Conservation (phyloP, 2,888 invertebrate genomes). For the Eugnorisma glareosa region DNA sequence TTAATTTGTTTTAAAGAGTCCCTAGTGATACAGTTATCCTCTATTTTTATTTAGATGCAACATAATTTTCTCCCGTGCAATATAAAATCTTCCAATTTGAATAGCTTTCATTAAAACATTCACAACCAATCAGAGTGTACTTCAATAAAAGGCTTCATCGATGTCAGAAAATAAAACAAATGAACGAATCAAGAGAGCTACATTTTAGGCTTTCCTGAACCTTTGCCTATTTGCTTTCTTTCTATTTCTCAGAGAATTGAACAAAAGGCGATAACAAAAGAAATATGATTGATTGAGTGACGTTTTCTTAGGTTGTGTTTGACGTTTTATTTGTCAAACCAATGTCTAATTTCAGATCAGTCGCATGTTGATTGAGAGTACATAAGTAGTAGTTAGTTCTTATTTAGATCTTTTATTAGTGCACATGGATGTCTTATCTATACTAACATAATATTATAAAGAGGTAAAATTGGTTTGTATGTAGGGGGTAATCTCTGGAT, state of each 20-base stretch:
- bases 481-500: too few relatives aligned
- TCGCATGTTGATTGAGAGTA: neutral
- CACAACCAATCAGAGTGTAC: conserved; percentile 29
- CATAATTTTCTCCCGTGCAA: neutral
- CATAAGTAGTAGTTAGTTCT: neutral
- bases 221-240: neutral
- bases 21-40: neutral
- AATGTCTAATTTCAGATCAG: neutral
- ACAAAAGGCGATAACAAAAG: conserved; percentile 14
- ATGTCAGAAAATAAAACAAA: conserved; percentile 22
- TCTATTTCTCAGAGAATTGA: neutral
- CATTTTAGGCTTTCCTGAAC: neutral
- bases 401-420: neutral
- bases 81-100: conserved; percentile 16
- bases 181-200: conserved; percentile 14
- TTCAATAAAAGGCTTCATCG: conserved; percentile 16
- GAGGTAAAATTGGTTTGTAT: too few relatives aligned
- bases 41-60: conserved; percentile 9
- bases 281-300: neutral
- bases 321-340: conserved; percentile 10
- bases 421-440: neutral
- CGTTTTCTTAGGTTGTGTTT: neutral
- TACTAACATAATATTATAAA: too few relatives aligned
- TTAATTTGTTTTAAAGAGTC: neutral
- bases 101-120: conserved; percentile 48